Conservation (phyloP, 2,113 vertebrate genomes). For the Aptenodytes forsteri region DNA sequence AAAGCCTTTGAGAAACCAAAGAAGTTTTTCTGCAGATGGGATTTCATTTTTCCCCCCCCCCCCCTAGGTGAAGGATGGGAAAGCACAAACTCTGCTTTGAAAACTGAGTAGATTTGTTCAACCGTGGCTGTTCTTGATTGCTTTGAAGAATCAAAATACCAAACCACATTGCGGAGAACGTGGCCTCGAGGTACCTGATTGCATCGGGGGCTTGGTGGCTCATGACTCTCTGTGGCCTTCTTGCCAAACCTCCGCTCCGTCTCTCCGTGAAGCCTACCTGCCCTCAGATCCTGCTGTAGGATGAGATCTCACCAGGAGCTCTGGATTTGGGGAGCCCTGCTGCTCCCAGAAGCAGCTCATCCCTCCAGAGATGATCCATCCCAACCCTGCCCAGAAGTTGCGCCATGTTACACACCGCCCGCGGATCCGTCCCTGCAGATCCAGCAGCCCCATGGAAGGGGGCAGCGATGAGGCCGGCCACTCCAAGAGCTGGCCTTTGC, state of each 20-base stretch:
- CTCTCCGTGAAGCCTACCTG: not conserved
- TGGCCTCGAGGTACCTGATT: fast-evolving
- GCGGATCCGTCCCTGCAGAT: fast-evolving
- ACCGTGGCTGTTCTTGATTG: fast-evolving
- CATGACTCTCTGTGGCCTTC: fast-evolving
- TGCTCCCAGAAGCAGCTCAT: not conserved
- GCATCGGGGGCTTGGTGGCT: not conserved
- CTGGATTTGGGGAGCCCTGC: not conserved
- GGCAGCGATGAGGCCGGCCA: not conserved
- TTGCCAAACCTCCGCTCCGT: not conserved
- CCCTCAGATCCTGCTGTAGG: not conserved
- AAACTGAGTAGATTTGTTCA: not conserved
- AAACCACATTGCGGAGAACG: fast-evolving
- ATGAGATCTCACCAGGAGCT: not conserved
- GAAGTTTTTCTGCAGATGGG: not conserved
- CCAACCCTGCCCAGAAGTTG: not conserved
- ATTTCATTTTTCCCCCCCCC: no score
- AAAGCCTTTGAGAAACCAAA: not conserved
- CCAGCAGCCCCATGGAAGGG: no score
- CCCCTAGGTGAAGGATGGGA: not conserved
- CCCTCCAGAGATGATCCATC: not conserved
- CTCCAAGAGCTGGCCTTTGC: not conserved
- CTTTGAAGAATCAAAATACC: not conserved
- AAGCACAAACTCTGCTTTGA: not conserved
- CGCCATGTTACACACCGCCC: fast-evolving